A percentile compares a stretch with the other conserved stretches of the same genome.
Conservation (phyloP, 2,797 vertebrate genomes). For the Picus viridis region DNA sequence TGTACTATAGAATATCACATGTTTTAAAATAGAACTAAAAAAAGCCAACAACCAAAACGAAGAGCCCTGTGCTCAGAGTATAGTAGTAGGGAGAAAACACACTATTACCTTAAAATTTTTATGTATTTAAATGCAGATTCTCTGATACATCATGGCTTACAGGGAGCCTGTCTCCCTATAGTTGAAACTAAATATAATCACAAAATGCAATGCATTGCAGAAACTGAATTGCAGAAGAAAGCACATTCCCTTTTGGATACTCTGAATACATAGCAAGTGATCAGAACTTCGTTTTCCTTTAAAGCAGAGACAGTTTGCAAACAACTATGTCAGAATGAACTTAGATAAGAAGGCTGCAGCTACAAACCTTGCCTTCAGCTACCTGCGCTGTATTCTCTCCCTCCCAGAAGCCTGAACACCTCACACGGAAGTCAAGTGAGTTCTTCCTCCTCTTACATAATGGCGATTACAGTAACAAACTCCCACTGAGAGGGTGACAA, state of each 20-base stretch:
- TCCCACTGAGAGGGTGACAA: background rate
- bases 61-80: background rate
- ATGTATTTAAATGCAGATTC: background rate
- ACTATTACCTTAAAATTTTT: background rate
- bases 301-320: background rate
- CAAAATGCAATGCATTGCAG: background rate
- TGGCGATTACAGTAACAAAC: background rate
- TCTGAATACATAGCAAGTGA: background rate
- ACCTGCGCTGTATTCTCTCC: accelerated
- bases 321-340: background rate
- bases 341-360: background rate
- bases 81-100: background rate
- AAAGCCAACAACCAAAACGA: background rate
- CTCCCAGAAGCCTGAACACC: background rate
- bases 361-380: background rate
- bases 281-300: background rate
- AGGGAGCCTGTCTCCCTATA: background rate
- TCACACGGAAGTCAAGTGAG: background rate
- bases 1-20: background rate
- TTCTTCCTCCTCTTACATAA: background rate
- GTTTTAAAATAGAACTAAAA: background rate
- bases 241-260: background rate
- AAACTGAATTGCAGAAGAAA: background rate
- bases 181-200: background rate
- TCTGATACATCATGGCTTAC: background rate